Evolutionary conservation across 1,140 invertebrate species (phyloP), one percentile per base, ranked within the genome.

Genomic region (Nasonia vitripennis): DNA sequence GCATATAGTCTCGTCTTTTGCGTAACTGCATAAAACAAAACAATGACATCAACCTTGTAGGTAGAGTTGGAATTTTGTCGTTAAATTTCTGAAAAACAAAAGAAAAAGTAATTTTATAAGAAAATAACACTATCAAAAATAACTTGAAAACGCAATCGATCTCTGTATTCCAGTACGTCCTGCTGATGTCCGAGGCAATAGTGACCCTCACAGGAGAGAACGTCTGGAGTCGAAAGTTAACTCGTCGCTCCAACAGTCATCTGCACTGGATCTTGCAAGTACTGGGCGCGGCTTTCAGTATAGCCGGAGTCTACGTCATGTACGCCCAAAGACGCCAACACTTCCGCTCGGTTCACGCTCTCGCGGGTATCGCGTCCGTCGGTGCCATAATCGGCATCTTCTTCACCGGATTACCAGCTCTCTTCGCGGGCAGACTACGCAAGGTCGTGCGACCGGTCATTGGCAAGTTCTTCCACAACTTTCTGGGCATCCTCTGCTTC

Each of bases 111-210:
- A 10, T 51, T 12, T 45, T 45, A 1, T 1, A 51, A 51, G 12
- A 51, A 11, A 51, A 27, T 51, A 14, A 14, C 48, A 11, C 11
- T 14, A 11, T 51, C 48, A 14, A 62, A 62, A 62, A 62, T 17
- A 62, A 62, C 5, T 41, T 41, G 2, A 62, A 17, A 62, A 20
- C 20, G 10, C 31, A 31, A 71, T 23, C 17, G 5, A 6, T 7
- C 4, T 45, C 9, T 10, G 1, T 78, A 34, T 90, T 89, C 79
- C 89, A 93, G 92, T 93, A 92, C 86, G 87, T 92, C 17, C 80
- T 92, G 7, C 84, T 92, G 62, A 92, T 93, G 91, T 90, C 90
- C 37, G 90, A 93, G 77, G 91, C 90, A 14, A 89, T 91, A 27
- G 51, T 90, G 10, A 75, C 86, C 17, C 34, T 92, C 0, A 68